Conservation (phyloP, 2,888 invertebrate species). For the Nomada fabriciana region DNA sequence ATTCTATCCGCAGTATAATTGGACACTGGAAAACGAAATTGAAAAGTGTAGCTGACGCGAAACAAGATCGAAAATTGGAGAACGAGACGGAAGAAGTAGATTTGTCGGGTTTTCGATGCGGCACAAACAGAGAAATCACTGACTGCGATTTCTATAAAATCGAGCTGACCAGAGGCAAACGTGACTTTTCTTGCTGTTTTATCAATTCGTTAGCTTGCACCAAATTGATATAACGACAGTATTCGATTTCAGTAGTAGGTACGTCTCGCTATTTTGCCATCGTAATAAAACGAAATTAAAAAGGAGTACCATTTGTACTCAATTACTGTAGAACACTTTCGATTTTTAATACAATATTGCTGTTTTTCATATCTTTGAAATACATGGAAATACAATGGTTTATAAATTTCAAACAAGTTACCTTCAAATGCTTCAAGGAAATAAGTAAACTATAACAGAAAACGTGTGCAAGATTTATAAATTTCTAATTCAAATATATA, state of each 20-base stretch:
- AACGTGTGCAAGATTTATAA: no score
- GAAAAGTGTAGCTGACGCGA: conserved; percentile 1
- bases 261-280: neutral
- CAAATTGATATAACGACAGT: conserved; percentile 4
- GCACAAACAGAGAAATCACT: neutral
- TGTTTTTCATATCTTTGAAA: no score
- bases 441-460: no score
- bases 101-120: conserved; percentile 4
- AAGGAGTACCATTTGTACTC: neutral
- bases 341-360: neutral
- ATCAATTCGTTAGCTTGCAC: conserved; percentile 7
- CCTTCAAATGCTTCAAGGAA: no score
- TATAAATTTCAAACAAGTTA: no score
- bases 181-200: neutral
- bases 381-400: no score
- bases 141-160: conserved; percentile 23
- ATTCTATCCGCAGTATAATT: conserved; percentile 36
- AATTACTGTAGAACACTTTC: neutral
- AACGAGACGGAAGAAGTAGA: conserved; percentile 20
- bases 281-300: neutral
- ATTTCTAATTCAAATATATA: no score
- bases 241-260: conserved; percentile 3
- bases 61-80: conserved; percentile 44
- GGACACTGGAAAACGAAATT: conserved; percentile 19
- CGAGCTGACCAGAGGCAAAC: neutral